Evolutionary conservation across 1,140 invertebrate genomes (phyloP).

Genomic region (Trichogramma pretiosum): DNA sequence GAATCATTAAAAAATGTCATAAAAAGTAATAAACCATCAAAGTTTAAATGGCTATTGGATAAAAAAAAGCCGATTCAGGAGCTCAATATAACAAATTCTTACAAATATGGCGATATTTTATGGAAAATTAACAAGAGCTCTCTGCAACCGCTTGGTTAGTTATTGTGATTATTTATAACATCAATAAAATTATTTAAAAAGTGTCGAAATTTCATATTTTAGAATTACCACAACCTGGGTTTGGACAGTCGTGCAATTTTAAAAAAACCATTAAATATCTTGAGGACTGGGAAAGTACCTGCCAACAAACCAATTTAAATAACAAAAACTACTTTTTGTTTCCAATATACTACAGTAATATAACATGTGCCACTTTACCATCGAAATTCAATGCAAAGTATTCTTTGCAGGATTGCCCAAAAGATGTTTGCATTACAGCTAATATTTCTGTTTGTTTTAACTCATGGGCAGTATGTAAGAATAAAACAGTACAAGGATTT

Average conservation of each 20-base stretch:
- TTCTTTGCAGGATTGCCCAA: constrained; percentile 43
- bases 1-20: constrained; percentile 19
- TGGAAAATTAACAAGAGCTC: constrained; percentile 35
- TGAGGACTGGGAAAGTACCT: constrained; percentile 37
- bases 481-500: constrained; percentile 19
- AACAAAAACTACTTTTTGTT: constrained; percentile 36
- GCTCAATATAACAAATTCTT: constrained; percentile 29
- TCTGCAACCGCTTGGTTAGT: constrained; percentile 32
- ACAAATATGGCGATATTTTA: constrained; percentile 28
- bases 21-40: constrained; percentile 16
- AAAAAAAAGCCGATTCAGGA: constrained; percentile 17
- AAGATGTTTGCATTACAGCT: constrained; percentile 43
- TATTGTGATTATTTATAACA: background rate
- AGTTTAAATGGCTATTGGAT: constrained; percentile 25
- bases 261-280: constrained; percentile 41
- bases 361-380: constrained; percentile 34
- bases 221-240: constrained; percentile 42
- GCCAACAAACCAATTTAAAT: constrained; percentile 36
- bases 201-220: constrained; percentile 26
- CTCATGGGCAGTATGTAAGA: constrained; percentile 30
- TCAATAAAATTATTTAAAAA: constrained; percentile 2
- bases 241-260: constrained; percentile 36
- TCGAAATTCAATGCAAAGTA: constrained; percentile 28
- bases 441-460: constrained; percentile 37
- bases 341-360: constrained; percentile 32